Conservation (phyloP, 2,888 invertebrate genomes). For the Antheraea assamensis region DNA sequence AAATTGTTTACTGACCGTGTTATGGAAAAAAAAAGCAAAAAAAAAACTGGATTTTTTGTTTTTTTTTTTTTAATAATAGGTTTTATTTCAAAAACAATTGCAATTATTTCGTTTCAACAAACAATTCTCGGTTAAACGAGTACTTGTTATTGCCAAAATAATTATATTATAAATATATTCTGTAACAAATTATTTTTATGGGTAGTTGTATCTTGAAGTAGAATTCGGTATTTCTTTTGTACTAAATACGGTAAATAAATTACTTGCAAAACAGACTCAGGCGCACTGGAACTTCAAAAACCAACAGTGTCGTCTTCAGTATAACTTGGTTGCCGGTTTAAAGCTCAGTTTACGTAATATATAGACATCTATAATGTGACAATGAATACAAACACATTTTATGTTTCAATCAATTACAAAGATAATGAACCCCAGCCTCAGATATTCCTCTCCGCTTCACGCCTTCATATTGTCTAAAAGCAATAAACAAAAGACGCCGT, state of each 20-base stretch:
- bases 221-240: background rate
- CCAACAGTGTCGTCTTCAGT: conserved; percentile 47
- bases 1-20: too few relatives aligned
- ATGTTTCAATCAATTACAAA: conserved; percentile 11
- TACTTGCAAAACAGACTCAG: conserved; percentile 25
- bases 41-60: too few relatives aligned
- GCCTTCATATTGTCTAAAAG: background rate
- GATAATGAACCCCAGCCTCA: conserved; percentile 3
- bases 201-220: too few relatives aligned
- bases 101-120: too few relatives aligned
- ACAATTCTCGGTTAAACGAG: too few relatives aligned
- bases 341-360: conserved; percentile 56
- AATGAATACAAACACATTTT: background rate
- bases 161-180: background rate
- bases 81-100: too few relatives aligned
- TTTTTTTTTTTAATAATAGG: too few relatives aligned
- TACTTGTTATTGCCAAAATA: too few relatives aligned
- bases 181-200: background rate
- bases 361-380: conserved; percentile 5
- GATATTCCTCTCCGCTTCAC: background rate
- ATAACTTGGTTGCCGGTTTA: conserved; percentile 43
- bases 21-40: too few relatives aligned
- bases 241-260: background rate
- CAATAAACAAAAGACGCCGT: background rate
- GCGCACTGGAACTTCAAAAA: conserved; percentile 36